Base-by-base conservation (phyloP, 2,888 invertebrate species). In the Drosophila neoperkinsi region DNA sequence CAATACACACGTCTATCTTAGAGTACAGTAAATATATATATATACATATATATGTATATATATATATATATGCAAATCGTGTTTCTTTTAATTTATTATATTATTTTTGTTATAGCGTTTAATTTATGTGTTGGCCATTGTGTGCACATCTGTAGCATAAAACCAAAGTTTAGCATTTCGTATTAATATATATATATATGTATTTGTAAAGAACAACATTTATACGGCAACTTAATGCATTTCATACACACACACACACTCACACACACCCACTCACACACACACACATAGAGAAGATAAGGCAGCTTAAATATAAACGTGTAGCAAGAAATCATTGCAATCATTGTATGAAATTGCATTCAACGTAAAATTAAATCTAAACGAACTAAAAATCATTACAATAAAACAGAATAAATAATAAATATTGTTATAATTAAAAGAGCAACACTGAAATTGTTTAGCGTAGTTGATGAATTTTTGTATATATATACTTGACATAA, bases 401-500 rank as follows among this genome's bases (percentile, higher is more conserved):
- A 68, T 38, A 38, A 61, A 82, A 64, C 57, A 61, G 61, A 80
- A 83, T 74, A 79, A 74, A 80, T 62, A 53, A 58, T 65, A 71
- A 73, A 74, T 87, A 88, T 86, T 90, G 88, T 88, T 88, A 85
- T 80, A 84, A 84, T 81, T 84, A 79, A 75, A 79, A 64, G 25
- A 62, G 72, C 75, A 71, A 80, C 74, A 88, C 82, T 84, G 78
- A 90, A 87, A 89, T 90, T 91, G 90, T 91, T 92, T 91, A 90
- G 87, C 71, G 86, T 91, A 91, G 90, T 90, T 89, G 85, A 88
- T 90, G 90, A 90, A 85, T 82, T 90, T 90, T 90, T 91, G 88
- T 89, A 80, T 81, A 81, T 78, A 78, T 74, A 78, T 84, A 81
- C 83, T 88, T 88, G 90, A 81, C 90, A 88, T 88, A 82, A 86